phyloP scores from a whole-genome alignment of 30 jellyfish, hydroid and myxozoan genomes.

The Phacellophora camtschatica region DNA sequence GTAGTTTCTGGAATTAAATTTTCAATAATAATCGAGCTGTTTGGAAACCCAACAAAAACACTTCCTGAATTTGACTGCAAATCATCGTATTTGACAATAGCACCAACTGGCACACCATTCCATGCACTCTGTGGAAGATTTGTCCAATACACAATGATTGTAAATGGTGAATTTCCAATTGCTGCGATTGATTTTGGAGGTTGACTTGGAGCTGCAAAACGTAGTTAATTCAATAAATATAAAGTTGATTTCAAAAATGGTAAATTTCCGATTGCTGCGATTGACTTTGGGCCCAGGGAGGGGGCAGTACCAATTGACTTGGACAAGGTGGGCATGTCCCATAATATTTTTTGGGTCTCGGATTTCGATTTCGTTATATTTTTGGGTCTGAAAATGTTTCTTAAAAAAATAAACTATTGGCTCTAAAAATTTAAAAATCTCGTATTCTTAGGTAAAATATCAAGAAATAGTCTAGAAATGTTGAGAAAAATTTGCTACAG shows the following conservation, averaged over 20 bases:
- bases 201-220: slow-evolving; percentile 57
- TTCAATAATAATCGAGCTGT: neutral
- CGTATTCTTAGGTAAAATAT: no score
- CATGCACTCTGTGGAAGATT: slow-evolving; percentile 24
- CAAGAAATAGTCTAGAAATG: no score
- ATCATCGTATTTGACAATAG: slow-evolving; percentile 29
- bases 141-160: slow-evolving; percentile 55
- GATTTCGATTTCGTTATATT: no score
- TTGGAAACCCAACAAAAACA: neutral
- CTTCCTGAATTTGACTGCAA: slow-evolving; percentile 1
- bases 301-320: no score
- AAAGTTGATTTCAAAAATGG: no score
- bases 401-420: no score
- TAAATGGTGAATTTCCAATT: slow-evolving; percentile 17
- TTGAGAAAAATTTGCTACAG: no score
- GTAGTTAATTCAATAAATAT: neutral
- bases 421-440: no score
- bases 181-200: slow-evolving; percentile 64
- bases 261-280: slow-evolving; percentile 24
- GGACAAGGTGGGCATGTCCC: no score
- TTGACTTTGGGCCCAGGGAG: no score
- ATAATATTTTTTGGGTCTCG: no score
- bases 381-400: no score
- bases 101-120: slow-evolving; percentile 63
- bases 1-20: slow-evolving; percentile 46